Base-by-base conservation (phyloP, 2,797 vertebrate genomes). In the Aeoliscus strigatus region DNA sequence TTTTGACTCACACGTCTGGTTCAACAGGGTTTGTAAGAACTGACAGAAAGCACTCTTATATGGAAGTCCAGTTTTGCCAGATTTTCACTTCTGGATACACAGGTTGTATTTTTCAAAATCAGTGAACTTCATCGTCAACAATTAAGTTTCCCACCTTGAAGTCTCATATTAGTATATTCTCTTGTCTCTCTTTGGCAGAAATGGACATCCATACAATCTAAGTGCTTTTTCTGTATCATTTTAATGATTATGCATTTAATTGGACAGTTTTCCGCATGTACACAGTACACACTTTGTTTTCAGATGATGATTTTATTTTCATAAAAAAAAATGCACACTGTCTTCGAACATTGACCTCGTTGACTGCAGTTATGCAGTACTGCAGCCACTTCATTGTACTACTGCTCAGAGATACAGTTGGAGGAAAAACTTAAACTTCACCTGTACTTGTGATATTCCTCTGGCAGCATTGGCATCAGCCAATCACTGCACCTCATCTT, bases 401-500 rank as follows among this genome's bases (percentile, higher is more conserved):
- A n/a, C n/a, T n/a, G n/a, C n/a, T n/a, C n/a, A n/a, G n/a, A n/a
- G n/a, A n/a, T n/a, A n/a, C n/a, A n/a, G n/a, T n/a, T n/a, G n/a
- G 50, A 50, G 39, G 26, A 24, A 39, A 31, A 55, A 36, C 11
- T 31, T 45, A 25, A 38, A 33, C 46, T 37, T 28, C 9, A 10
- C 0, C 10, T 5, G 31, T 9, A 11, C 14, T 0, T 10, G 14
- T 32, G 29, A 18, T 33, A 34, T 27, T 8, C 30, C 17, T 2
- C 27, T 8, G 11, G 16, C 26, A 4, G 9, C 5, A 8, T 60
- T 65, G 54, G 62, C 56, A 30, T 28, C 31, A 14, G 14, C 58
- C 44, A 54, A 36, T 64, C 51, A 41, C 3, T 8, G 44, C 26
- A 28, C 39, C 45, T 60, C 36, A 39, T 56, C 39, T 46, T 13